Conservation (phyloP, 2,113 vertebrate species). For the Mormoops blainvillei region DNA sequence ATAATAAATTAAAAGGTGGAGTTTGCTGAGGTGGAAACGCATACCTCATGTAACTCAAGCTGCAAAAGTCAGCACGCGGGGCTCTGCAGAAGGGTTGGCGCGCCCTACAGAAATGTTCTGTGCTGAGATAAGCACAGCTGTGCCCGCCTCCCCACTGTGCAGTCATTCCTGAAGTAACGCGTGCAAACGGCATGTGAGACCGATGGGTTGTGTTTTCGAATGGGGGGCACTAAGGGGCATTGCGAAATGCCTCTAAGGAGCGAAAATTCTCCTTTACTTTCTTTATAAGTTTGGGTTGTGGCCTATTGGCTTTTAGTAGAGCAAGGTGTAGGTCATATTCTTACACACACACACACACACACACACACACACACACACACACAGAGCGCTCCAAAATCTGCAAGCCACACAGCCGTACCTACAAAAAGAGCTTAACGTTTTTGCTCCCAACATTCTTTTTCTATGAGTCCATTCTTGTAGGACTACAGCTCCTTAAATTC, state of each 20-base stretch:
- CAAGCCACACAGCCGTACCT: neutral
- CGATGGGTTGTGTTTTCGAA: neutral
- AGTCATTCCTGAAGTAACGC: neutral
- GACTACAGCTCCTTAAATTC: constrained; percentile 6
- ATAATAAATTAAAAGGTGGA: neutral
- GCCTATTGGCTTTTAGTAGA: neutral
- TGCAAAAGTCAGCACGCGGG: neutral
- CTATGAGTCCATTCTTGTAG: neutral
- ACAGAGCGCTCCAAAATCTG: neutral
- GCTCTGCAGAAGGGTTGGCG: neutral
- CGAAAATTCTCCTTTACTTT: neutral
- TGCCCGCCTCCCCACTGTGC: neutral
- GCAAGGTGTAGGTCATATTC: neutral
- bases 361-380: neutral
- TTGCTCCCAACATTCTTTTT: neutral
- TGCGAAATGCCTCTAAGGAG: neutral
- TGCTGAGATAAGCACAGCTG: neutral
- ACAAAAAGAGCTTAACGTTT: neutral
- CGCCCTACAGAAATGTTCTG: neutral
- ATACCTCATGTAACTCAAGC: neutral
- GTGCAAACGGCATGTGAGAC: neutral
- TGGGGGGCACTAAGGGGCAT: neutral
- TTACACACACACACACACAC: neutral
- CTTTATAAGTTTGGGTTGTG: neutral
- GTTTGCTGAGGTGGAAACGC: neutral